Conservation (phyloP, 2,888 invertebrate genomes). For the Ryuthela nishihirai region DNA sequence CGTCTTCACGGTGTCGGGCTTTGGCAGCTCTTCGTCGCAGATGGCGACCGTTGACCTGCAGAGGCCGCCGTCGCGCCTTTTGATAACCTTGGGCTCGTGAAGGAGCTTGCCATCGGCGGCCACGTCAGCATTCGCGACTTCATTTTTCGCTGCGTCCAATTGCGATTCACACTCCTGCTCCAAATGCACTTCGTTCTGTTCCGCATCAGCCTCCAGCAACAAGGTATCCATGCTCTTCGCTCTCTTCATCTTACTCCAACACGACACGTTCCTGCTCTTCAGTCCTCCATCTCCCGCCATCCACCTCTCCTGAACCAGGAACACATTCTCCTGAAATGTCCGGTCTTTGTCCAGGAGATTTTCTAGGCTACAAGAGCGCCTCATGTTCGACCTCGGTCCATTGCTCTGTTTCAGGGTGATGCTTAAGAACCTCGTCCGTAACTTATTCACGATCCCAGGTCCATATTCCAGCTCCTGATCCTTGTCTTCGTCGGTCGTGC, state of each 20-base stretch:
- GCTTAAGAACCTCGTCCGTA: slow-evolving; percentile 80
- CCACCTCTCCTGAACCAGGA: neutral
- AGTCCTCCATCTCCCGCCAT: no score
- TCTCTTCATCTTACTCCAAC: slow-evolving; percentile 59
- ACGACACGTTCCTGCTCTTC: neutral
- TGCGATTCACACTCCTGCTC: no score
- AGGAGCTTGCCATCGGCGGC: no score
- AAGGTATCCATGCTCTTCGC: slow-evolving; percentile 82
- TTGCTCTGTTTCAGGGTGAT: slow-evolving; percentile 73
- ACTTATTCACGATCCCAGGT: slow-evolving; percentile 83
- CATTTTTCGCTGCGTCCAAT: no score
- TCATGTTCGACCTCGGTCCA: slow-evolving; percentile 59
- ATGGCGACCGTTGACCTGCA: slow-evolving; percentile 6
- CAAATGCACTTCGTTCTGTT: neutral
- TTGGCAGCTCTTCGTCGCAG: slow-evolving; percentile 67
- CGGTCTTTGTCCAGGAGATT: slow-evolving; percentile 66
- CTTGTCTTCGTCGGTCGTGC: slow-evolving; percentile 53
- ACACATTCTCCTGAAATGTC: neutral
- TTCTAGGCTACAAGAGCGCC: slow-evolving; percentile 79
- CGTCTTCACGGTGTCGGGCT: slow-evolving; percentile 82
- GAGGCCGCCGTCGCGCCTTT: slow-evolving; percentile 11
- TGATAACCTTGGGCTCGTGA: slow-evolving; percentile 13
- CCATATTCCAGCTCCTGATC: slow-evolving; percentile 82
- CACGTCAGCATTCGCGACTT: neutral
- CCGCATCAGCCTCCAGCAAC: slow-evolving; percentile 42